phyloP scores from a whole-genome alignment of 1,140 invertebrate species.

The Drosophila kepulauana region DNA sequence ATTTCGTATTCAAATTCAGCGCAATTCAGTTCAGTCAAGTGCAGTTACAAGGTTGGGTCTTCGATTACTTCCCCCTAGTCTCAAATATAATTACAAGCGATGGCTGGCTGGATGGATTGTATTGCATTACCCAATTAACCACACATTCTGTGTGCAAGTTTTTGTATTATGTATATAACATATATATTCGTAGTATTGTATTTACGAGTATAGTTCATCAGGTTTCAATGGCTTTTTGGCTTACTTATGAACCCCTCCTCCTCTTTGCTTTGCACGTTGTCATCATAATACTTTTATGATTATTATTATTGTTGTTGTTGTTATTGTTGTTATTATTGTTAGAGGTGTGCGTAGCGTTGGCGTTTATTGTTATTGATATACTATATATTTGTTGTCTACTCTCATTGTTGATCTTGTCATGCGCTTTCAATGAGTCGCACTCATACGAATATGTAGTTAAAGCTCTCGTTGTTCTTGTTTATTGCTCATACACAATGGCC shows the following conservation, averaged over 20 bases:
- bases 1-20: conserved; percentile 22
- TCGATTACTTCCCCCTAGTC: conserved; percentile 28
- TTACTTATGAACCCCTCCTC: conserved; percentile 32
- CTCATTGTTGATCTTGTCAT: conserved; percentile 20
- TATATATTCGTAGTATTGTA: not conserved
- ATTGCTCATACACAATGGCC: conserved; percentile 54
- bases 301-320: conserved; percentile 25
- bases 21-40: conserved; percentile 20
- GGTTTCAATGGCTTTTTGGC: conserved; percentile 50
- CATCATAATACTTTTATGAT: conserved; percentile 44
- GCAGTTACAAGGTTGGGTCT: conserved; percentile 56
- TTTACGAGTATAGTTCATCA: conserved; percentile 25
- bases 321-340: conserved; percentile 40
- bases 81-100: conserved; percentile 9
- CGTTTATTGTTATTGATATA: conserved; percentile 26
- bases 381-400: conserved; percentile 11
- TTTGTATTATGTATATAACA: not conserved
- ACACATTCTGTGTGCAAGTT: conserved; percentile 18
- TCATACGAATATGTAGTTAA: conserved; percentile 23
- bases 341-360: conserved; percentile 16
- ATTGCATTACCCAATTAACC: conserved; percentile 46
- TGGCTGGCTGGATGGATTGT: not conserved
- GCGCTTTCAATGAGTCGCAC: conserved; percentile 44
- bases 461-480: conserved; percentile 52
- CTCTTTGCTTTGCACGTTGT: conserved; percentile 20